phyloP scores from a whole-genome alignment of 2,888 invertebrate genomes.

The Cataglyphis livida region DNA sequence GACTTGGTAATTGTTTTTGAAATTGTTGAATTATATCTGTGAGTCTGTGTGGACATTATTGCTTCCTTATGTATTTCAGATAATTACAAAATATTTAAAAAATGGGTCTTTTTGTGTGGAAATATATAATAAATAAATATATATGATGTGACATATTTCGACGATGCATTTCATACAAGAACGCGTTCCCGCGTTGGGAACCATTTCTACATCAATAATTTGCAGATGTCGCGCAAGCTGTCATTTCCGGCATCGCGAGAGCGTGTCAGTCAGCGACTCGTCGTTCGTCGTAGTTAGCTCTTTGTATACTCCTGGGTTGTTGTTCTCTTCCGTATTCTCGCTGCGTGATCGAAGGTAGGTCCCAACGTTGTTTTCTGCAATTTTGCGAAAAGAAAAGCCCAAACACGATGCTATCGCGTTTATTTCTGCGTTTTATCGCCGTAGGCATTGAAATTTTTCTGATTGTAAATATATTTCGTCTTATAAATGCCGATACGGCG shows the following conservation, averaged over 20 bases:
- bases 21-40: not conserved
- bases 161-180: not conserved
- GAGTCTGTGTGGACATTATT: not conserved
- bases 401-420: no score
- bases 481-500: not conserved
- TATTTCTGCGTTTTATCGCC: not conserved
- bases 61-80: not conserved
- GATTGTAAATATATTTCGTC: not conserved
- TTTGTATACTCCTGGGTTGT: not conserved
- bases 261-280: not conserved
- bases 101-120: not conserved
- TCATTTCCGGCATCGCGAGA: not conserved
- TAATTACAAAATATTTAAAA: not conserved
- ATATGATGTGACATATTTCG: not conserved
- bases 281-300: no score
- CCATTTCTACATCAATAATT: not conserved
- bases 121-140: not conserved
- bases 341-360: conserved; percentile 4
- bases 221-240: not conserved
- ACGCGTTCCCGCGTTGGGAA: not conserved
- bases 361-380: not conserved
- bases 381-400: not conserved
- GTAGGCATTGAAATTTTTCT: not conserved
- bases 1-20: not conserved
- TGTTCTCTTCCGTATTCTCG: not conserved